Conservation (phyloP, 1,140 invertebrate species). For the Meloidogyne floridensis region DNA sequence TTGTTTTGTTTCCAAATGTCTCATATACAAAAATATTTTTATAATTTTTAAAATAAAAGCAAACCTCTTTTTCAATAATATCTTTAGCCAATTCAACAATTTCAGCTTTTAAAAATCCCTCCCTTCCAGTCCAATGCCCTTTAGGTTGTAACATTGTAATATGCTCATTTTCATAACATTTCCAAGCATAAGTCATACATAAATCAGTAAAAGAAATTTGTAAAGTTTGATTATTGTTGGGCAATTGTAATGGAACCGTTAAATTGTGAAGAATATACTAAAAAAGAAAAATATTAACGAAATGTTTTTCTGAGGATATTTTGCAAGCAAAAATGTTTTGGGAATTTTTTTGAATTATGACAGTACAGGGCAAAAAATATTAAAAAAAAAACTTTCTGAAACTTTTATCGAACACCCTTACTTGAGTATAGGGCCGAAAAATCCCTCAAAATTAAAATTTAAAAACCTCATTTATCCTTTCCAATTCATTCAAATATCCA, state of each 20-base stretch:
- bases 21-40: no score
- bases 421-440: neutral
- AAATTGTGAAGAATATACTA: conserved; percentile 56
- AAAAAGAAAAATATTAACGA: conserved; percentile 1
- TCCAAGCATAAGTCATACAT: conserved; percentile 65
- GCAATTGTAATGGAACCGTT: conserved; percentile 47
- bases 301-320: neutral
- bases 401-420: no score
- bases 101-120: conserved; percentile 25
- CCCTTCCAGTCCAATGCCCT: conserved; percentile 55
- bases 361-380: neutral
- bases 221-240: neutral
- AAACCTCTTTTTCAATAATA: conserved; percentile 62
- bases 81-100: conserved; percentile 61
- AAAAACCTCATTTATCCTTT: conserved; percentile 58
- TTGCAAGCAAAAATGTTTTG: conserved; percentile 8
- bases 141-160: conserved; percentile 65
- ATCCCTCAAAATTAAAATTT: neutral
- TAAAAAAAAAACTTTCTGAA: conserved; percentile 22
- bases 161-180: conserved; percentile 63
- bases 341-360: neutral
- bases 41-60: no score
- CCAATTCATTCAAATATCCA: conserved; percentile 59
- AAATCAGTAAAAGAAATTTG: conserved; percentile 60
- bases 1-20: no score